Evolutionary conservation across 2,888 invertebrate species (phyloP).

Genomic region (Yponomeuta sedellus): DNA sequence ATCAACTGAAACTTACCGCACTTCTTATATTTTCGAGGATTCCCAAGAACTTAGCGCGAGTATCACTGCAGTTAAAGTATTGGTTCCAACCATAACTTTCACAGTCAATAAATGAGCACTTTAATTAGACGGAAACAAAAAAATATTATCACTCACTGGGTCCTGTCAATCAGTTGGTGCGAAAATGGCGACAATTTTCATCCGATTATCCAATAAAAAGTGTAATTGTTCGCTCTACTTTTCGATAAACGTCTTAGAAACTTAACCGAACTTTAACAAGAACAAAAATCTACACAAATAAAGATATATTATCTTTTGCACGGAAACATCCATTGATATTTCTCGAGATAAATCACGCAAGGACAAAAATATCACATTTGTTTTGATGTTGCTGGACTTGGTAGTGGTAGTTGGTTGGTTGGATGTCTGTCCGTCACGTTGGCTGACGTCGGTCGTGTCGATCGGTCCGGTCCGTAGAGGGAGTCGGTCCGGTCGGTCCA

Average conservation of each 20-base stretch:
- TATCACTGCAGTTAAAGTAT: slow-evolving; percentile 7
- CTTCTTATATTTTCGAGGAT: neutral
- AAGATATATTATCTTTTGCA: neutral
- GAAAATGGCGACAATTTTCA: slow-evolving; percentile 20
- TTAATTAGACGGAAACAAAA: neutral
- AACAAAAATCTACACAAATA: neutral
- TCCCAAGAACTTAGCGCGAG: neutral
- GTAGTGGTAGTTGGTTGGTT: too few relatives aligned
- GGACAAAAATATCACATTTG: neutral
- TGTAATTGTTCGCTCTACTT: neutral
- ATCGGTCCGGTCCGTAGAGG: too few relatives aligned
- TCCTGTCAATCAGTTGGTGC: slow-evolving; percentile 15
- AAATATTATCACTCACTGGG: slow-evolving; percentile 6
- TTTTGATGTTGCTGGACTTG: neutral
- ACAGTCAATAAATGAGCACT: neutral
- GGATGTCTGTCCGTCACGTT: too few relatives aligned
- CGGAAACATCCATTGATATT: neutral
- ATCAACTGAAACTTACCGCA: slow-evolving; percentile 12
- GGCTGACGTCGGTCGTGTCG: too few relatives aligned
- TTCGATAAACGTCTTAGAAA: neutral
- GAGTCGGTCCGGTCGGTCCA: too few relatives aligned
- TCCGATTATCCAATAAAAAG: slow-evolving; percentile 2
- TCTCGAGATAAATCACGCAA: neutral
- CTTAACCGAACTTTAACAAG: neutral
- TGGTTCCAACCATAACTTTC: slow-evolving; percentile 15